Evolutionary conservation across 2,797 vertebrate species (phyloP).

Genomic region (Lutjanus argentimaculatus): DNA sequence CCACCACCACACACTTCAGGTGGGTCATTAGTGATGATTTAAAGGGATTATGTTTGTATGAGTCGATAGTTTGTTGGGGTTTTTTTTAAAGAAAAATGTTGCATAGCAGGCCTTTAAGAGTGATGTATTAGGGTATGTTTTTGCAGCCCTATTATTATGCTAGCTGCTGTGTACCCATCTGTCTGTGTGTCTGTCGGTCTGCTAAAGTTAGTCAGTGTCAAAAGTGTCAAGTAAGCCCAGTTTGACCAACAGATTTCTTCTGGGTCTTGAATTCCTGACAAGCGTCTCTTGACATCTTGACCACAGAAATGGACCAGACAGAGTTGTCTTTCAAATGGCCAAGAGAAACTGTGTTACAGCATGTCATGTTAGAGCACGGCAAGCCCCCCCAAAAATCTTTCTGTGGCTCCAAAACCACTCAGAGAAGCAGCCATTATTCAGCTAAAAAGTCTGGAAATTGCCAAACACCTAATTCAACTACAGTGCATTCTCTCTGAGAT

Average conservation of each 20-base stretch:
- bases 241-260: slow-evolving; percentile 8
- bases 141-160: no score
- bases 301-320: neutral
- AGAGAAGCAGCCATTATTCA: neutral
- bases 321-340: neutral
- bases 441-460: neutral
- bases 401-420: neutral
- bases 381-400: neutral
- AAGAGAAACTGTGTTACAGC: slow-evolving; percentile 3
- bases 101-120: no score
- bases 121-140: no score
- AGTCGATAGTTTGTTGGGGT: no score
- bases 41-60: no score
- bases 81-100: no score
- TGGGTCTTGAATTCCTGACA: neutral
- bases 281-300: neutral
- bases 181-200: neutral
- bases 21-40: no score
- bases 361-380: neutral
- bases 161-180: no score
- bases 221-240: neutral
- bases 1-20: no score
- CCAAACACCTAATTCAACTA: neutral
- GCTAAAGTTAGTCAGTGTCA: neutral
- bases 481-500: neutral